Percentiles rank a stretch among this genome's conserved stretches.
Evolutionary conservation across 2,797 vertebrate species (phyloP).

Genomic region (Cryptoprocta ferox): DNA sequence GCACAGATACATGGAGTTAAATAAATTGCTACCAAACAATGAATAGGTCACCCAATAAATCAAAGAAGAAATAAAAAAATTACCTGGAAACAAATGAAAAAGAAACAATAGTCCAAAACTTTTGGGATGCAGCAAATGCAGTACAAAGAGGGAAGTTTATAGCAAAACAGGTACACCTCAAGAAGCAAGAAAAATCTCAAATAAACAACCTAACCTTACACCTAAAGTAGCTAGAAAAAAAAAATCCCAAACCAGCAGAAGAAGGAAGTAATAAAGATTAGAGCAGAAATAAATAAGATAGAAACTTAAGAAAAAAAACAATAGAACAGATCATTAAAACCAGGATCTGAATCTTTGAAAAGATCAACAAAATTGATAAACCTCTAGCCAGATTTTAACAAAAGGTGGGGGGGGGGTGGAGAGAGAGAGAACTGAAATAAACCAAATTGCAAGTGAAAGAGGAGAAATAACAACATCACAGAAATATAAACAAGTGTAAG

Average conservation of each 20-base stretch:
- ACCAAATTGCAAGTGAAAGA: background rate
- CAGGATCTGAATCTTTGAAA: background rate
- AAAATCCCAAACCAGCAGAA: background rate
- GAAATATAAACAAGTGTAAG: background rate
- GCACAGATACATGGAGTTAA: background rate
- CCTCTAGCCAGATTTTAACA: background rate
- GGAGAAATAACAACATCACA: background rate
- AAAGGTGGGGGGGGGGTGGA: background rate
- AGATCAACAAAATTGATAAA: background rate
- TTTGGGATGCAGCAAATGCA: background rate
- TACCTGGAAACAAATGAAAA: background rate
- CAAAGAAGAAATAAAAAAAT: background rate
- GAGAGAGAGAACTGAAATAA: background rate
- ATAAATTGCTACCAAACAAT: background rate
- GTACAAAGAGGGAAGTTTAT: background rate
- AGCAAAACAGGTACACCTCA: background rate
- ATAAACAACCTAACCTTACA: background rate
- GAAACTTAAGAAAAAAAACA: background rate
- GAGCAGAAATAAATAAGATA: background rate
- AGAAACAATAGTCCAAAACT: background rate
- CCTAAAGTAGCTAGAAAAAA: background rate
- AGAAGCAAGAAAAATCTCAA: background rate
- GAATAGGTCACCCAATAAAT: background rate
- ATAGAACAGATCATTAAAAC: background rate
- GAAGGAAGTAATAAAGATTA: background rate